Evolutionary conservation across 64 coral and sea anemone species (phyloP), one percentile per base, ranked within the genome.

Genomic region (Exaiptasia diaphana): DNA sequence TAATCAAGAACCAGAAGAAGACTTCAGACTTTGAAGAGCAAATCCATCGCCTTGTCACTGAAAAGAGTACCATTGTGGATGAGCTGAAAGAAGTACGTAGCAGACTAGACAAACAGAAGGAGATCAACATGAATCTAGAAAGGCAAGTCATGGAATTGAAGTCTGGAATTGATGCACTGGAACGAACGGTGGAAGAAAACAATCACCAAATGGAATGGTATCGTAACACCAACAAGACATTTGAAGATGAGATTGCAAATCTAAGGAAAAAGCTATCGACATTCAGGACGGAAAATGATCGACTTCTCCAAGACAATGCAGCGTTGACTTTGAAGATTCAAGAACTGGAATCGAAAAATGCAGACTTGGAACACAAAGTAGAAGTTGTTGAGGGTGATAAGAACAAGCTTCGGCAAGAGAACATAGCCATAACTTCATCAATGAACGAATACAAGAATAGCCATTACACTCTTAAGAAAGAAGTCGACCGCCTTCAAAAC

Each of bases 141-240:
- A 83, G 89, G 35, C 73, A 89, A 61, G 60, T 81, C 4, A 74
- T 75, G 5, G 94, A 97, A 71, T 59, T 88, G 18, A 78, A 64
- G 60, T 69, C 82, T 60, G 67, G 68, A 33, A 78, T 84, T 18
- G 94, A 97, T 4, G 86, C 70, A 10, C 54, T 92, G 50, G 65
- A 69, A 25, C 86, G 81, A 40, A 59, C 48, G 41, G 29, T 88
- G 0, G 89, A 87, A 45, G 85, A 97, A 37, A 48, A 83, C 30
- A 79, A 92, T 63, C 82, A 73, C 71, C 89, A 97, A 40, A 75
- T 97, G 24, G 90, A 97, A 38, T 97, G 94, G 94, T 83, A 92
- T 25, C 83, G 77, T 14, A 77, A 78, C 18, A 77, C 54, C 18
- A 77, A 64, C 40, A 78, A 79, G 46, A 72, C 57, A 21, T 76